Evolutionary conservation across 1,140 invertebrate genomes (phyloP), one percentile per base, ranked within the genome.

Genomic region (Micrasema minimum): DNA sequence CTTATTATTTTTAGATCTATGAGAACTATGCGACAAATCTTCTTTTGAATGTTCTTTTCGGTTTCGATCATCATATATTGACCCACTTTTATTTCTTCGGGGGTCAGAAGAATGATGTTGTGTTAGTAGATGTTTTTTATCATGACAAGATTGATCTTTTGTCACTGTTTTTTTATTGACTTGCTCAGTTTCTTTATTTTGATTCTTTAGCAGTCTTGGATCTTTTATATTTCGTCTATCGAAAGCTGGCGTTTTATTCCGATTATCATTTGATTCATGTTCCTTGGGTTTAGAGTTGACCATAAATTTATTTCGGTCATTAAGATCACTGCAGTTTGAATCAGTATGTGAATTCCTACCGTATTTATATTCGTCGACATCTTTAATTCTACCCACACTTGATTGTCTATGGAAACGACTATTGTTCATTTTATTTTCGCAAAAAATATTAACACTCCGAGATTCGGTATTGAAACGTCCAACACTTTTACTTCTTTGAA

Each of bases 161-260:
- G n/a, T 31, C 3, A 35, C 35, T 31, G 23, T 9, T 57, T 31
- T 57, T 14, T n/a, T 31, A 51, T 4, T 5, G 6, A 22, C 10
- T 22, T 51, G 5, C 20, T 51, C 12, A 18, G 9, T 41, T 61
- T 61, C 16, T 11, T 12, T 16, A 41, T 64, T 46, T 18, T 2
- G 22, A 26, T 64, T 64, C 26, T 10, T n/a, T 64, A 38, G 43
- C 26, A 64, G 38, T 16, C 59, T 45, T 18, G 59, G 59, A 31
- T 64, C 59, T 46, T 64, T 64, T 38, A 59, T 59, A 16, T 22
- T 23, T 20, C 55, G 12, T 41, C 38, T 59, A 59, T 59, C 55
- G 16, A 59, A 55, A 16, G n/a, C 51, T 31, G 26, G 26, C 26
- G 26, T 31, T 31, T 31, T 31, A 7, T 2, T 31, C 2, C 7